Conservation (phyloP, 2,888 invertebrate species). For the Hartigia nigra region DNA sequence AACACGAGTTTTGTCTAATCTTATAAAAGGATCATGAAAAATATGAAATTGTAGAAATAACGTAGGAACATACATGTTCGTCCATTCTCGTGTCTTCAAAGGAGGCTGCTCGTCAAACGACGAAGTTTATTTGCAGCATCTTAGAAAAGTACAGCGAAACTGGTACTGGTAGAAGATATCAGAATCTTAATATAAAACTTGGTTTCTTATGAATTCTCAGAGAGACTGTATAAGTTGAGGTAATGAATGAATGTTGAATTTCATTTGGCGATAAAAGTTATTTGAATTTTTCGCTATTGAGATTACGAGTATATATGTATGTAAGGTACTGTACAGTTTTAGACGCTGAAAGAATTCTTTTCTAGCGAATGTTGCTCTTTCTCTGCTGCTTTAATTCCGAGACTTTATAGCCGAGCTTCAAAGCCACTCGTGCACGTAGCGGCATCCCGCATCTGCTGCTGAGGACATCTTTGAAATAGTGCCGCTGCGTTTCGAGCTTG, state of each 20-base stretch:
- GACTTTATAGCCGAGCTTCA: constrained; percentile 6
- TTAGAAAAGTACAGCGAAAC: not conserved
- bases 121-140: not conserved
- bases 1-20: constrained; percentile 69
- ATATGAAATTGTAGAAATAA: not conserved
- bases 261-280: not conserved
- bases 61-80: constrained; percentile 59
- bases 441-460: constrained; percentile 14
- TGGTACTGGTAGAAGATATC: not conserved
- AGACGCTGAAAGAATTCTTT: not conserved
- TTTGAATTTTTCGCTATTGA: not conserved
- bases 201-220: not conserved
- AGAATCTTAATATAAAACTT: not conserved
- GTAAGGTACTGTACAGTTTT: not conserved
- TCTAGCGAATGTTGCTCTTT: not conserved
- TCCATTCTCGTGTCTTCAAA: constrained; percentile 67
- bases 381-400: not conserved
- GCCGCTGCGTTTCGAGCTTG: constrained; percentile 21
- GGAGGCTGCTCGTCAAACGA: constrained; percentile 13
- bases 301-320: not conserved
- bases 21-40: not conserved
- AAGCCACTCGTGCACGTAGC: constrained; percentile 5
- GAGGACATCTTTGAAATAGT: constrained; percentile 25
- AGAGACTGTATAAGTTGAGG: not conserved
- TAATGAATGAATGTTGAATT: not conserved